Evolutionary conservation across 2,113 vertebrate genomes (phyloP), one percentile per base, ranked within the genome.

Genomic region (Chionis minor): DNA sequence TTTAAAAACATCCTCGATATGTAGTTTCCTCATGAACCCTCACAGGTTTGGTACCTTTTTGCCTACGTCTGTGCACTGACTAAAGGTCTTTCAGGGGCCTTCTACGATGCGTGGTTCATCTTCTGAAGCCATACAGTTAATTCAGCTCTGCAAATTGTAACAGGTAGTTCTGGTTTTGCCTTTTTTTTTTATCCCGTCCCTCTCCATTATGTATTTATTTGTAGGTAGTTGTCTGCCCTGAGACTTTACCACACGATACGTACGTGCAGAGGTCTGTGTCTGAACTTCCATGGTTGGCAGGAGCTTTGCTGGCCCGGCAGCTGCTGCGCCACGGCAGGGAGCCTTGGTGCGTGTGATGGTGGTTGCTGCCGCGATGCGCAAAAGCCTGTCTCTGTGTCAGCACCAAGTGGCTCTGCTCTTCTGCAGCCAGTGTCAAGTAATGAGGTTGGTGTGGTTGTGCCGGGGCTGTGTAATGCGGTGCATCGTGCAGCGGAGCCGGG

Each of bases 391-490:
- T 74, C 44, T 65, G 10, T 66, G 42, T 4, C 8, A 85, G 70
- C 70, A 17, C 65, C 88, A 67, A 19, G 42, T 27, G 19, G 32
- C 45, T 23, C 6, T 74, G 81, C 42, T 40, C 23, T 84, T 55
- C 33, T 78, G 59, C 61, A 6, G 26, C 6, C 30, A 10, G 17
- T 61, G 56, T 47, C 47, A 79, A 1, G 14, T 19, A 1, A 33
- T 15, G 28, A 35, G 45, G 69, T 21, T 14, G 24, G 13, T 23
- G 33, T 22, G 58, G 38, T 40, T 54, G 38, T 69, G 33, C 40
- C 1, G 9, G 9, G 55, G 2, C 27, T 10, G 5, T 30, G 0
- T 9, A 30, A 6, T 24, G 6, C 12, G 23, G 65, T 3, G 3
- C 21, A 2, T 51, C 3, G 35, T 28, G 49, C 19, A 49, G 59